phyloP scores from a whole-genome alignment of 2,888 invertebrate genomes.

The Mimachlamys varia region DNA sequence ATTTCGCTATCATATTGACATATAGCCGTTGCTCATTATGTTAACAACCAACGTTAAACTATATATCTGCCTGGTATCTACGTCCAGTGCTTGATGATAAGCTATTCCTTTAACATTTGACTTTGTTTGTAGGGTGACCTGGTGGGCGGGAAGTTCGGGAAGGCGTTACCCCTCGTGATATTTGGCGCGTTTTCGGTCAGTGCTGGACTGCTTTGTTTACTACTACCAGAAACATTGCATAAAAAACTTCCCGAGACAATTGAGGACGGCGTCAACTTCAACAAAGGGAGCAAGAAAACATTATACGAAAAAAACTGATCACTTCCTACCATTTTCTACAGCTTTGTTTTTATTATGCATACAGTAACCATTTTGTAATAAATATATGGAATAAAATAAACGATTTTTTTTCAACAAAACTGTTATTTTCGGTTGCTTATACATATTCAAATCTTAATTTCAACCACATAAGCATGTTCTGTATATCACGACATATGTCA shows the following conservation, averaged over 20 bases:
- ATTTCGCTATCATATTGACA: no score
- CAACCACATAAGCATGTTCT: no score
- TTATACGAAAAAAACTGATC: background rate
- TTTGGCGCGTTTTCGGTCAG: slow-evolving; percentile 88
- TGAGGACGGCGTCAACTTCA: slow-evolving; percentile 83
- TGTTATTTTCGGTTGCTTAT: no score
- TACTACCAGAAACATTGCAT: slow-evolving; percentile 91
- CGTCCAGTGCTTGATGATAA: background rate
- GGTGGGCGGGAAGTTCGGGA: slow-evolving; percentile 66
- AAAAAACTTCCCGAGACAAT: slow-evolving; percentile 90
- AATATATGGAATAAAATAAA: background rate
- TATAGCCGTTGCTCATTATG: no score
- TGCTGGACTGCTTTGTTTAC: slow-evolving; percentile 87
- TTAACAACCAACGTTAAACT: no score
- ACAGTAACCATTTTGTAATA: background rate
- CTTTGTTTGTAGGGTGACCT: slow-evolving; percentile 60
- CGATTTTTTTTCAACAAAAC: no score
- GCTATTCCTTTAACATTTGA: background rate
- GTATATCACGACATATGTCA: no score
- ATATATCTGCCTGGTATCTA: no score
- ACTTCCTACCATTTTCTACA: background rate
- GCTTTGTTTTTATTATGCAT: background rate
- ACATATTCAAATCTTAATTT: no score
- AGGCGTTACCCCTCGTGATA: slow-evolving; percentile 85
- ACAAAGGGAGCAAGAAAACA: background rate